Evolutionary conservation across 2,888 invertebrate genomes (phyloP), one percentile per base, ranked within the genome.

Genomic region (Tetropium fuscum): DNA sequence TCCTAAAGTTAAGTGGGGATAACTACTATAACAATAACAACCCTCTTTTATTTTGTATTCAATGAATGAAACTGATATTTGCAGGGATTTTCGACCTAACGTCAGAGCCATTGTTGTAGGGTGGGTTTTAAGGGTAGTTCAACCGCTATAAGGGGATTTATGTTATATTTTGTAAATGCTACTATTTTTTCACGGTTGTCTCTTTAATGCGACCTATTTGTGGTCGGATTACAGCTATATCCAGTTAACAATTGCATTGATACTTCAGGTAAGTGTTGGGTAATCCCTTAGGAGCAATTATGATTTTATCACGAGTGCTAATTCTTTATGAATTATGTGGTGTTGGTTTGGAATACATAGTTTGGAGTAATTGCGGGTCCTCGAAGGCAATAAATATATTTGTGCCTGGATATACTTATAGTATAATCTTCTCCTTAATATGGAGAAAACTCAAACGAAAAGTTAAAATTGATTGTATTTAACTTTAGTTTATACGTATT

Each of bases 131-230:
- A 62, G 68, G 67, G 60, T 63, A 63, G 66, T 68, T 57, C 63
- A 53, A 58, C 60, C 60, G 56, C 59, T 66, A 49, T 20, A 63
- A 66, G 66, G 71, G 69, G 72, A 71, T 71, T 74, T 74, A 65
- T 73, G 70, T 71, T 69, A 65, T 70, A 63, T 66, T 19, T 55
- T 66, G 69, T 72, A 70, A 73, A 72, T 76, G 78, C 75, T 78
- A 70, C 74, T 73, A 76, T 79, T 78, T 32, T 80, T 76, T 51
- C 78, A 80, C 78, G 80, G 77, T 75, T 80, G 80, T 80, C 80
- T 75, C 69, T 74, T 76, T 73, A 73, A 73, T 71, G 64, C 63
- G 70, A 68, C 58, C 64, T 65, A 66, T 71, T 77, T 78, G 79
- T 71, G 79, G 78, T 78, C 67, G 72, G 73, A 76, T 79, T 79